These are phyloP conservation scores for Umimayanthus chanpuru DNA, from an alignment of 92 coral and sea anemone species.

Conservation along the genomic window DNA sequence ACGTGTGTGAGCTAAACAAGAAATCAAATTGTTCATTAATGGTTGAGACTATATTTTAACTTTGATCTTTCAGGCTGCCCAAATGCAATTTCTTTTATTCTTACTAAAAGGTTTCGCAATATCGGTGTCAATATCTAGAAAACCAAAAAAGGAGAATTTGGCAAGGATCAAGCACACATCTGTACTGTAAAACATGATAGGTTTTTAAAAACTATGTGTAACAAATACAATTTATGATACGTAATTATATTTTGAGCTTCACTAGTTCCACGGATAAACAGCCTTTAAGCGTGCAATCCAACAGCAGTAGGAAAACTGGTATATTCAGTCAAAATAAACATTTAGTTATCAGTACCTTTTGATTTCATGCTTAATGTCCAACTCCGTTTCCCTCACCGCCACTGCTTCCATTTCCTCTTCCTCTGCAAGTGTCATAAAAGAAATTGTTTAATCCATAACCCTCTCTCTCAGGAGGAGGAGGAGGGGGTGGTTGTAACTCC, in stretches of 20 bases:
- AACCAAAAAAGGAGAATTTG: neutral
- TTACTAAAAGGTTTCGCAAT: neutral
- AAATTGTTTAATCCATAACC: neutral
- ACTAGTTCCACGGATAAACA: too few relatives aligned
- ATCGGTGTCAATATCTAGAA: neutral
- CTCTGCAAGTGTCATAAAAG: constrained; percentile 60
- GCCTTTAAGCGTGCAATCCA: neutral
- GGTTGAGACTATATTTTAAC: too few relatives aligned
- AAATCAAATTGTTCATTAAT: too few relatives aligned
- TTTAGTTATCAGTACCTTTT: constrained; percentile 1
- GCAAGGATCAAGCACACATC: neutral
- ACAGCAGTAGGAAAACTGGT: constrained; percentile 6
- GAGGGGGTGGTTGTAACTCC: too few relatives aligned
- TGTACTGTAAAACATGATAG: neutral
- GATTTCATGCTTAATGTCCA: constrained; percentile 59
- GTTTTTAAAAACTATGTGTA: neutral
- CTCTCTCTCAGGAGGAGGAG: too few relatives aligned
- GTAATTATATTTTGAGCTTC: too few relatives aligned
- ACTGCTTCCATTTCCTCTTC: constrained; percentile 95
- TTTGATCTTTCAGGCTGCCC: too few relatives aligned
- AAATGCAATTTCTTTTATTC: too few relatives aligned
- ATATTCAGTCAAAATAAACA: neutral
- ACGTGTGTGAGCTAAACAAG: too few relatives aligned
- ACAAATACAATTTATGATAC: neutral
- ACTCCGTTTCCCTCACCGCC: constrained; percentile 79